Evolutionary conservation across 2,113 vertebrate genomes (phyloP), one percentile per base, ranked within the genome.

Genomic region (Cygnus atratus): DNA sequence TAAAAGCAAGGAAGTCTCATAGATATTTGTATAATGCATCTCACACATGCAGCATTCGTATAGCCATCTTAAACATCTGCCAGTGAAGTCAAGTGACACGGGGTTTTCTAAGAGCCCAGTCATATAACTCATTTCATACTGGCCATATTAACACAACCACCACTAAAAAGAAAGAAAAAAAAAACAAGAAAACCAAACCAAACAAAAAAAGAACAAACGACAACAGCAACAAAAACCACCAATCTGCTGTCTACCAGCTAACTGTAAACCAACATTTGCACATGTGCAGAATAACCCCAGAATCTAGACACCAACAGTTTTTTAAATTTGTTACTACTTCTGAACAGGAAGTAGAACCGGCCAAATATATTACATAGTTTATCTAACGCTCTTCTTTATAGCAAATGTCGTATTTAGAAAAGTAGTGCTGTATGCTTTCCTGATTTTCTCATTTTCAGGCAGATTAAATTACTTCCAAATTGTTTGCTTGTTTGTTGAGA

Each of bases 381-480:
- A 54, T 83, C 62, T 57, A 93, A 31, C 44, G 73, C 63, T 79
- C 52, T 26, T 87, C 52, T 26, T 87, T 35, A 25, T 59, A 96
- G 96, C 68, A 57, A 66, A 44, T 92, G 76, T 79, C 86, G 79
- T 67, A 88, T 84, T 96, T 94, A 81, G 83, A 71, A 94, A 96
- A 87, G 83, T 80, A 87, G 81, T 59, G 67, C 85, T 95, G 37
- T 29, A 41, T 94, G 86, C 79, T 93, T 95, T 97, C 90, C 92
- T 33, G 71, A 90, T 90, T 94, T 94, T 95, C 87, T 66, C 79
- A 94, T 96, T 97, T 97, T 94, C 91, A 97, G 84, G 80, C 80
- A 92, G 84, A 96, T 95, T 95, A 97, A 97, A 97, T 90, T 66
- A 95, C 89, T 97, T 96, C 76, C 87, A 88, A 97, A 95, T 79